phyloP scores from a whole-genome alignment of 2,797 vertebrate genomes.

The Amblyraja radiata region DNA sequence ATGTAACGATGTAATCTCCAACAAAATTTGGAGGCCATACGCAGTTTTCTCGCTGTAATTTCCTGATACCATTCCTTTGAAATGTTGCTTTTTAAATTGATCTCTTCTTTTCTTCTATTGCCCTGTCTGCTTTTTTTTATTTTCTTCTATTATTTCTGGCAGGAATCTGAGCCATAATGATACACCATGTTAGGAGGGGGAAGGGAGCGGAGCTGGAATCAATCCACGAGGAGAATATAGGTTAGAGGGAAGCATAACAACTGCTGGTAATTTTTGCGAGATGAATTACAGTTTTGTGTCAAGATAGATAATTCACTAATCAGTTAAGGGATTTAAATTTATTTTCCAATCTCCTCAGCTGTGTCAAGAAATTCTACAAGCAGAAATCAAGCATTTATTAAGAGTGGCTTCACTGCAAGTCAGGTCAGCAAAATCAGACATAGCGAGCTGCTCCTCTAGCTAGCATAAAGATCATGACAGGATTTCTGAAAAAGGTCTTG shows the following conservation, averaged over 20 bases:
- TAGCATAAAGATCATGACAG: not conserved
- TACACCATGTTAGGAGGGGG: not conserved
- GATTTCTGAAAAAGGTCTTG: not conserved
- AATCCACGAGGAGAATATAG: not conserved
- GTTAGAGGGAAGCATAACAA: not conserved
- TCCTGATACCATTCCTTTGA: not conserved
- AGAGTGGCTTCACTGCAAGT: not conserved
- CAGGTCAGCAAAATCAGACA: not conserved
- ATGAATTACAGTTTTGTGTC: constrained; percentile 1
- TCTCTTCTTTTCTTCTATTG: not conserved
- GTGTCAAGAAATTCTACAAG: not conserved
- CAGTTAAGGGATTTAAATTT: not conserved
- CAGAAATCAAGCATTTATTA: not conserved
- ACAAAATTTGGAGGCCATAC: not conserved
- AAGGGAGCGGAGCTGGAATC: not conserved
- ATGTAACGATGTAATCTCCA: not conserved
- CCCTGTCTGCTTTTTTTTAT: not conserved
- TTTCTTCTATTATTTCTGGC: not conserved
- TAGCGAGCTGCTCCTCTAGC: not conserved
- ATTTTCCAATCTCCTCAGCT: not conserved
- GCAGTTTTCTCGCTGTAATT: not conserved
- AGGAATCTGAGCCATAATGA: not conserved
- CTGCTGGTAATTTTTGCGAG: not conserved
- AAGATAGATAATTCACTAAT: not conserved
- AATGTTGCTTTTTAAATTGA: not conserved